Evolutionary conservation across 2,797 vertebrate species (phyloP).

Genomic region (Schizopygopsis malacanthus): DNA sequence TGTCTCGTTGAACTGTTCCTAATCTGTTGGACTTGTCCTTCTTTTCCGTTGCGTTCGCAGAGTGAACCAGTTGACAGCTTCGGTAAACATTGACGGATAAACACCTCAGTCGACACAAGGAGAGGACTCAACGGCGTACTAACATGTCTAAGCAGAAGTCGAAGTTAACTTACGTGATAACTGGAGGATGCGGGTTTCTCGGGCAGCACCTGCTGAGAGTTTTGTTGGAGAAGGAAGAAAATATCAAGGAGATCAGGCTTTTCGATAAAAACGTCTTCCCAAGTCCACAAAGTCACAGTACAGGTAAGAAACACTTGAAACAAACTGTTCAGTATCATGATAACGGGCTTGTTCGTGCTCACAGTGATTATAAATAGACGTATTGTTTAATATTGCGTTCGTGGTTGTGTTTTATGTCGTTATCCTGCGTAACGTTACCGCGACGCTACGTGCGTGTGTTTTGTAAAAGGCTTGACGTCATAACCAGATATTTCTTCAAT

Average conservation of each 20-base stretch:
- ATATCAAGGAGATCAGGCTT: slow-evolving; percentile 78
- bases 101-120: not conserved
- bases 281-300: slow-evolving; percentile 68
- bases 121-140: not conserved
- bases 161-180: slow-evolving; percentile 81
- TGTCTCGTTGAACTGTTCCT: not conserved
- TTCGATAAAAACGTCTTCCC: slow-evolving; percentile 80
- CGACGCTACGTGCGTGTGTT: not conserved
- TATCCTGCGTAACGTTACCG: too few relatives aligned
- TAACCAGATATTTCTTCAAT: not conserved
- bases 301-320: slow-evolving; percentile 73
- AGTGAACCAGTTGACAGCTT: not conserved
- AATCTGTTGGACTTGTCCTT: too few relatives aligned
- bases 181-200: slow-evolving; percentile 90
- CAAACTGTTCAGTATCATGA: not conserved
- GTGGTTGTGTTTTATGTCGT: not conserved
- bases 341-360: not conserved
- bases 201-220: slow-evolving; percentile 81
- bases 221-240: slow-evolving; percentile 79
- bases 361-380: not conserved
- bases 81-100: not conserved
- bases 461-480: not conserved
- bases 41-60: not conserved
- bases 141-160: slow-evolving; percentile 60
- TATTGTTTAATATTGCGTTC: not conserved